Base-by-base conservation (phyloP, 1,140 invertebrate genomes). In the Schlechtendalia chinensis region DNA sequence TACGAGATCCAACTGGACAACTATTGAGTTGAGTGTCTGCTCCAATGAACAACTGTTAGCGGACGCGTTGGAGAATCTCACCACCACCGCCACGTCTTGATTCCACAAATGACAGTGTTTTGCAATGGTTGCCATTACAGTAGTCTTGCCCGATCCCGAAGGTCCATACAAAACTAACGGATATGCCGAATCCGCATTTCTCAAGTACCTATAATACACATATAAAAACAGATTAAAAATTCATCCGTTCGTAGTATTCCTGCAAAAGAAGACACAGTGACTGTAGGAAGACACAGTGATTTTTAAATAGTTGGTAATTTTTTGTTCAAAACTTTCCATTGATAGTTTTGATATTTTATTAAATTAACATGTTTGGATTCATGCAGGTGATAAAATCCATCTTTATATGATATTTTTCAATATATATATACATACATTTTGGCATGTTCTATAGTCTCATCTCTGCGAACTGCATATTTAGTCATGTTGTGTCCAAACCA, bases 141-240 rank as follows among this genome's bases (percentile, higher is more conserved):
- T 91, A 4, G 91, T 93, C 86, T 95, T 95, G 1, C 94, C 94
- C 85, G 91, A 92, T 24, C 94, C 94, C 16, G 89, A 88, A 47
- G 90, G 89, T 0, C 94, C 94, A 82, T 92, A 89, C n/a, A 96
- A 85, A 17, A 94, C 88, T 72, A 95, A 85, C 0, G 93, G 93
- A 54, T 83, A 80, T 11, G 85, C 83, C 1, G 88, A 85, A n/a
- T 86, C 88, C 54, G 88, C 88, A 56, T 90, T 89, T 2, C 87
- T 88, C 11, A 93, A 86, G 83, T 94, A 94, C n/a, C 90, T 91
- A 24, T 5, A 50, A 50, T 50, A 50, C 47, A 12, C 1, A 1
- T 12, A 50, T 14, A 50, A 50, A 14, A 12, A 14, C 47, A 50
- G 47, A 14, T 50, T 50, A 14, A 50, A n/a, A 39, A 39, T 39